These are phyloP conservation scores for Dinomys branickii DNA, from an alignment of 2,113 vertebrate species.

Conservation along the genomic window DNA sequence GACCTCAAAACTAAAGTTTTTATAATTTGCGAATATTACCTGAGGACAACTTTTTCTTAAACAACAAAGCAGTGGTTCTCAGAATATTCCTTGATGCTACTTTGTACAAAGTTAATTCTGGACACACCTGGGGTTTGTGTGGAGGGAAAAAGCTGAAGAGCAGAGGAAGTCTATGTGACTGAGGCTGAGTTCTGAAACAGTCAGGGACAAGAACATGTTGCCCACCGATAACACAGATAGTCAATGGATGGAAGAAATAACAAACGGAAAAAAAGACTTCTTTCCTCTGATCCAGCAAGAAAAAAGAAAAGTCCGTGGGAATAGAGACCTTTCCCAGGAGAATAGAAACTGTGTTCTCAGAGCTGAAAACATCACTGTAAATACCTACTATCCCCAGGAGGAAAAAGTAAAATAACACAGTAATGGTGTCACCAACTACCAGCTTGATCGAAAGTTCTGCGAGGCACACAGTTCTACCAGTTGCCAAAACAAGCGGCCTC, in stretches of 20 bases:
- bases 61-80: constrained; percentile 26
- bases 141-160: not conserved
- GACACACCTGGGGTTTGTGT: not conserved
- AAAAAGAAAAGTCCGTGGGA: not conserved
- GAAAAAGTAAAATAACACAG: constrained; percentile 42
- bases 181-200: not conserved
- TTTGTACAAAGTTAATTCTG: constrained; percentile 43
- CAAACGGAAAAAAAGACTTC: not conserved
- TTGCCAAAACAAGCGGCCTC: constrained; percentile 63
- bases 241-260: not conserved
- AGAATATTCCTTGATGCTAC: constrained; percentile 35
- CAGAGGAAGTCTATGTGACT: not conserved
- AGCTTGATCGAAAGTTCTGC: constrained; percentile 52
- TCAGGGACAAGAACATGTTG: not conserved
- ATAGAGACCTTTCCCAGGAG: constrained; percentile 52
- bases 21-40: not conserved
- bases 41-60: not conserved
- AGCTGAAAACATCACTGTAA: constrained; percentile 19
- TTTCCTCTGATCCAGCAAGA: constrained; percentile 23
- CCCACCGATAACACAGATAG: not conserved
- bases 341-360: constrained; percentile 57
- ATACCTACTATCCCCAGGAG: constrained; percentile 55
- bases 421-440: constrained; percentile 52
- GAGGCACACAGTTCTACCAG: not conserved
- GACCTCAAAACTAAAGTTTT: not conserved